phyloP scores from a whole-genome alignment of 2,888 invertebrate species.

The Heliconius cydno region DNA sequence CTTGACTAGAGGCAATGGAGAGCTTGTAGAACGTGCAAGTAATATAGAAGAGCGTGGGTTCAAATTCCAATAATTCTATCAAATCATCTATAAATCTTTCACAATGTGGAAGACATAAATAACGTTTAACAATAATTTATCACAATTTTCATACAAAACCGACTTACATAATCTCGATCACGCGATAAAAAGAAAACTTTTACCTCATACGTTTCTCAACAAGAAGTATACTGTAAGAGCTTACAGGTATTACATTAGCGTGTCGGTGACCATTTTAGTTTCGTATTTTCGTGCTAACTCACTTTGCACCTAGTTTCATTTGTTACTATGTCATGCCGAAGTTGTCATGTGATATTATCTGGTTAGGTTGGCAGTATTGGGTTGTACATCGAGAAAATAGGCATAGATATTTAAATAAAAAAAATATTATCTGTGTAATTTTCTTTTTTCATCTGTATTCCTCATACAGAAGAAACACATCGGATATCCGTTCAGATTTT shows the following conservation, averaged over 20 bases:
- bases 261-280: constrained; percentile 47
- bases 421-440: too few species aligned
- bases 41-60: too few species aligned
- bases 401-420: not conserved
- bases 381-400: not conserved
- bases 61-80: too few species aligned
- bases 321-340: constrained; percentile 4
- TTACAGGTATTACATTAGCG: constrained; percentile 38
- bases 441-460: too few species aligned
- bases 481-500: too few species aligned
- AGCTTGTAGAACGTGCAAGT: too few species aligned
- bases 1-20: too few species aligned
- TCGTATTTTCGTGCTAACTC: constrained; percentile 65
- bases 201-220: constrained; percentile 7
- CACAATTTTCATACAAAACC: not conserved
- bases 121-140: not conserved
- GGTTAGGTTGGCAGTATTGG: not conserved
- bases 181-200: constrained; percentile 9
- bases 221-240: constrained; percentile 19
- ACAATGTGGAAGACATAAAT: not conserved
- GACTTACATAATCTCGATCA: constrained; percentile 9
- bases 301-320: constrained; percentile 46
- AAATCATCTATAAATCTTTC: not conserved
- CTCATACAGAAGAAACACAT: too few species aligned
- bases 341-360: constrained; percentile 23